phyloP scores from a whole-genome alignment of 2,888 invertebrate species.

The Pollenia amentaria region DNA sequence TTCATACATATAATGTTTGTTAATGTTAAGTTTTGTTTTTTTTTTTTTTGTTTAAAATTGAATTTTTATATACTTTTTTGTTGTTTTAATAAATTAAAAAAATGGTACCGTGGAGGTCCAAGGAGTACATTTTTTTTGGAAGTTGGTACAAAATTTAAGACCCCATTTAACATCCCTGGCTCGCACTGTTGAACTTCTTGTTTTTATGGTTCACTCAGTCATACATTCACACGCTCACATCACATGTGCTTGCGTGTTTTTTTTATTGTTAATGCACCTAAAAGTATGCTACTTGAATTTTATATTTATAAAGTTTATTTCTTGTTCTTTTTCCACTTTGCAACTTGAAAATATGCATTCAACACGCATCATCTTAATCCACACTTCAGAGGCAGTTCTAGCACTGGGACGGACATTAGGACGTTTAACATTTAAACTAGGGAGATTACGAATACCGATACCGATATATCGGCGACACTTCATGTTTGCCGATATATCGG shows the following conservation, averaged over 20 bases:
- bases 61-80: no score
- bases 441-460: no score
- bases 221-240: background rate
- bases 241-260: conserved; percentile 31
- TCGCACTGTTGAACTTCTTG: conserved; percentile 45
- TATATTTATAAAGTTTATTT: conserved; percentile 47
- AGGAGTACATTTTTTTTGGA: no score
- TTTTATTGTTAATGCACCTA: conserved; percentile 51
- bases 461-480: no score
- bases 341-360: conserved; percentile 54
- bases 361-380: conserved; percentile 61
- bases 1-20: no score
- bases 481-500: no score
- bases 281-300: conserved; percentile 66
- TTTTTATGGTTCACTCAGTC: conserved; percentile 11
- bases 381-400: conserved; percentile 3
- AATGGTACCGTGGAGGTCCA: no score
- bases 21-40: no score
- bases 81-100: no score
- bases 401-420: background rate
- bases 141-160: no score
- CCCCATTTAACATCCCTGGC: no score
- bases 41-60: no score
- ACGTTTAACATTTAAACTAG: conserved; percentile 31
- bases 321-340: background rate